A percentile compares a stretch with the other conserved stretches of the same genome.
These are phyloP conservation scores for Drosophila macrospina DNA, from an alignment of 2,888 invertebrate species.

Conservation along the genomic window DNA sequence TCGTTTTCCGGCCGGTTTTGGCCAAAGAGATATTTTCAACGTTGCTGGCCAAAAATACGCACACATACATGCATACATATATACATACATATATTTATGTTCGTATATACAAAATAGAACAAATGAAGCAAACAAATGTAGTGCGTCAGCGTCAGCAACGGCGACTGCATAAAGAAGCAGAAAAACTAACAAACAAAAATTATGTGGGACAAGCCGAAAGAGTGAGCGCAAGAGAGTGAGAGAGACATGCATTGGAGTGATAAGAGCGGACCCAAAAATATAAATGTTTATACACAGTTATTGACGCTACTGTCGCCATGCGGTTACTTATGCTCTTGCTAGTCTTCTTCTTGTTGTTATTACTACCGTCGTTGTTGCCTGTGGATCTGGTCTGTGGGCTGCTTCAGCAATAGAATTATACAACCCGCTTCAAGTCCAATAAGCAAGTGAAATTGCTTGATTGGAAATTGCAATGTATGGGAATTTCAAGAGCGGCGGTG, in stretches of 20 bases:
- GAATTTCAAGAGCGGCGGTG: slow-evolving; percentile 52
- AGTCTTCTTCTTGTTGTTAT: slow-evolving; percentile 1
- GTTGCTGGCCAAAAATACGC: slow-evolving; percentile 71
- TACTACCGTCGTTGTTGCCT: background rate
- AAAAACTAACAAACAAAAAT: slow-evolving; percentile 80
- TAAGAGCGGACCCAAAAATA: slow-evolving; percentile 43
- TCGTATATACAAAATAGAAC: slow-evolving; percentile 54
- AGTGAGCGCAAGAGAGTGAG: slow-evolving; percentile 11
- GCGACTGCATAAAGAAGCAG: slow-evolving; percentile 62
- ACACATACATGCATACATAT: slow-evolving; percentile 9
- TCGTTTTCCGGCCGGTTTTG: slow-evolving; percentile 78
- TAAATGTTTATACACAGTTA: slow-evolving; percentile 64
- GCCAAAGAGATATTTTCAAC: slow-evolving; percentile 54
- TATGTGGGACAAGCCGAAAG: slow-evolving; percentile 72
- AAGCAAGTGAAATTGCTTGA: slow-evolving; percentile 66
- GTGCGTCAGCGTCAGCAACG: slow-evolving; percentile 32
- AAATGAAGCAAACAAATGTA: slow-evolving; percentile 42
- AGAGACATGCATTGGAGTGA: slow-evolving; percentile 31
- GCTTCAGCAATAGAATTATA: slow-evolving; percentile 51
- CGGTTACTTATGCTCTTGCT: slow-evolving; percentile 31
- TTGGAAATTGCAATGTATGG: slow-evolving; percentile 60
- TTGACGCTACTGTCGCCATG: slow-evolving; percentile 59
- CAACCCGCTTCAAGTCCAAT: slow-evolving; percentile 55
- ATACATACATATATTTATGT: background rate
- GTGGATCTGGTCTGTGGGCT: slow-evolving; percentile 9